Percentiles rank a stretch among this genome's conserved stretches.
phyloP scores from a whole-genome alignment of 1,140 invertebrate genomes.

The Temnothorax curvispinosus region DNA sequence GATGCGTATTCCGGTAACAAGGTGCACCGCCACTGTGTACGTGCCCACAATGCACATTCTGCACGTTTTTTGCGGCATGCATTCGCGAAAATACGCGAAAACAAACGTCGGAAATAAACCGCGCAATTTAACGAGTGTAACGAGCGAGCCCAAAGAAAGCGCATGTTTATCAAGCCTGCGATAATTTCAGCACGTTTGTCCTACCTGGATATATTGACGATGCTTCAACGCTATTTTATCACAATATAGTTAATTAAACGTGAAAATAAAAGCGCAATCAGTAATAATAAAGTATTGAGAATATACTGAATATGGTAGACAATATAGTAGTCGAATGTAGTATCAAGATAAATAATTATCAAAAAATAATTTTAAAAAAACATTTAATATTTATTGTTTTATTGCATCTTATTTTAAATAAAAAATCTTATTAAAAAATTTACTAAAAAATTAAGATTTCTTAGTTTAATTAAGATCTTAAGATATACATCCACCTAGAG shows the following conservation, averaged over 20 bases:
- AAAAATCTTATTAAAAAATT: too few species aligned
- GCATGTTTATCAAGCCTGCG: neutral
- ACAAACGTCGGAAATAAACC: slow-evolving; percentile 48
- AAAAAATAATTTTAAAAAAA: neutral
- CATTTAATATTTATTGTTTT: neutral
- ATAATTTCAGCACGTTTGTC: neutral
- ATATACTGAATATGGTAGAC: too few species aligned
- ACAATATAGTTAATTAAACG: neutral
- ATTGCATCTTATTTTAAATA: neutral
- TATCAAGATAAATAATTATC: neutral
- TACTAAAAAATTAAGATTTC: too few species aligned
- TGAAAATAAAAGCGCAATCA: neutral
- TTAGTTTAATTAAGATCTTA: too few species aligned
- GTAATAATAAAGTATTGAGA: neutral
- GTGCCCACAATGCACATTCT: neutral
- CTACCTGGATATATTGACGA: neutral
- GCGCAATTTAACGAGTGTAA: slow-evolving; percentile 24
- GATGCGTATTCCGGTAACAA: slow-evolving; percentile 33
- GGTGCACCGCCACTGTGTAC: neutral
- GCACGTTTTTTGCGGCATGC: neutral
- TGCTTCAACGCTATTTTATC: neutral
- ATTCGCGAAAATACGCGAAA: slow-evolving; percentile 4
- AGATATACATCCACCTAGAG: too few species aligned
- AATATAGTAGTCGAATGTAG: neutral
- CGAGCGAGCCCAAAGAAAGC: neutral